Percentiles rank a stretch among this genome's conserved stretches.
Evolutionary conservation across 2,888 invertebrate genomes (phyloP).

Genomic region (Stenoptilia bipunctidactyla): DNA sequence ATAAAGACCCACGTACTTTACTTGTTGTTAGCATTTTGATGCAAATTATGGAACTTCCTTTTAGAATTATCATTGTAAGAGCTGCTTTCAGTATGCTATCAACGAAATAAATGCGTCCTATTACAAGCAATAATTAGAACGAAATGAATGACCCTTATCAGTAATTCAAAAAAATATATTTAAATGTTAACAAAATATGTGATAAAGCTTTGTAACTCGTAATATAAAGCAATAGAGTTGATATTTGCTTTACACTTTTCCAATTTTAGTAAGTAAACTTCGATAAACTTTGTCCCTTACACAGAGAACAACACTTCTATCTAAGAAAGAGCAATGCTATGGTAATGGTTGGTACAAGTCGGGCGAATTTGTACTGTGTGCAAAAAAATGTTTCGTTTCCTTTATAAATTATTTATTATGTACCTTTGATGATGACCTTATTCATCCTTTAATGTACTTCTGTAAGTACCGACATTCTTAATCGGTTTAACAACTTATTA

Average conservation of each 20-base stretch:
- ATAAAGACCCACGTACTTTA: constrained; percentile 42
- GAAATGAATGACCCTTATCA: background rate
- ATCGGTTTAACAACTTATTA: too few species aligned
- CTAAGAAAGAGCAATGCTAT: too few species aligned
- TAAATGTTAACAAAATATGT: background rate
- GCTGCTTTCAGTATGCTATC: too few species aligned
- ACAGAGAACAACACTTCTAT: background rate
- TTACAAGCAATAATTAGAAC: background rate
- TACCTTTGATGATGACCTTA: too few species aligned
- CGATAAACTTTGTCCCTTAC: constrained; percentile 1
- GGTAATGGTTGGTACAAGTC: too few species aligned
- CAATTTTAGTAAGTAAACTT: background rate
- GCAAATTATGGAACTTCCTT: constrained; percentile 46
- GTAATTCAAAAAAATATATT: background rate
- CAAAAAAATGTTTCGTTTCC: too few species aligned
- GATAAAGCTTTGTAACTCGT: background rate
- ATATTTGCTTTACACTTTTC: background rate
- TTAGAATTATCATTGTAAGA: constrained; percentile 43
- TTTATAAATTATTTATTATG: too few species aligned
- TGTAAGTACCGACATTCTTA: too few species aligned
- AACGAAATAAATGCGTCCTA: background rate
- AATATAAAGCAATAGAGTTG: background rate
- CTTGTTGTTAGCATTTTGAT: constrained; percentile 48
- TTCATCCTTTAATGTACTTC: too few species aligned
- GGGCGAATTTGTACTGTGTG: too few species aligned